Evolutionary conservation across 2,113 vertebrate genomes (phyloP).

Genomic region (Puma concolor): DNA sequence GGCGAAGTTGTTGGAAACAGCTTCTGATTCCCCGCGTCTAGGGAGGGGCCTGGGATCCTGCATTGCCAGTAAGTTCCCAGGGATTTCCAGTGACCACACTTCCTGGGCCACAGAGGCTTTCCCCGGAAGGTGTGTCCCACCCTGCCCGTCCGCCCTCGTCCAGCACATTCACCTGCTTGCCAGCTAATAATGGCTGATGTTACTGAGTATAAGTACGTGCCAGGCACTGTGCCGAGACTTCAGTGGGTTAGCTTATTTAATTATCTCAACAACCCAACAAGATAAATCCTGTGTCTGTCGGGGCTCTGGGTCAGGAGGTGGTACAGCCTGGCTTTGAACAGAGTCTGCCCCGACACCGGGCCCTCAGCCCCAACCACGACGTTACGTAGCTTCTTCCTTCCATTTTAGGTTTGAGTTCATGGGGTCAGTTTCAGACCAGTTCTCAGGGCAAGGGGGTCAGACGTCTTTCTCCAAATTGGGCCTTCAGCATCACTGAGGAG

Average conservation of each 20-base stretch:
- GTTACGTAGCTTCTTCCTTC: neutral
- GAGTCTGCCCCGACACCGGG: neutral
- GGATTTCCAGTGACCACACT: neutral
- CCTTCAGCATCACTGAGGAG: neutral
- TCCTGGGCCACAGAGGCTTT: neutral
- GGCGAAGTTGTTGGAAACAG: fast-evolving
- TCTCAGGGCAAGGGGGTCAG: neutral
- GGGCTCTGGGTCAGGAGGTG: neutral
- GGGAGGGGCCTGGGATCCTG: neutral
- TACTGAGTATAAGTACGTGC: neutral
- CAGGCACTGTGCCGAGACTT: neutral
- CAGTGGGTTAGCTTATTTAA: neutral
- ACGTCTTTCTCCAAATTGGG: neutral
- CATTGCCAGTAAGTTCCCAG: neutral
- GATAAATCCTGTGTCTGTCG: neutral
- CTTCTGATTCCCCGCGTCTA: neutral
- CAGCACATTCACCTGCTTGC: fast-evolving
- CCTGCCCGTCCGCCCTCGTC: neutral
- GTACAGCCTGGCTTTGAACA: neutral
- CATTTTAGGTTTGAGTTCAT: constrained; percentile 31
- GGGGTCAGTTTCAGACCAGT: neutral
- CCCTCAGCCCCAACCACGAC: neutral
- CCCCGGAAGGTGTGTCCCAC: neutral
- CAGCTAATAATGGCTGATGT: neutral
- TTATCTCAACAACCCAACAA: neutral